These are phyloP conservation scores for Neuroterus valhalla DNA, from an alignment of 1,140 invertebrate species.

Conservation along the genomic window DNA sequence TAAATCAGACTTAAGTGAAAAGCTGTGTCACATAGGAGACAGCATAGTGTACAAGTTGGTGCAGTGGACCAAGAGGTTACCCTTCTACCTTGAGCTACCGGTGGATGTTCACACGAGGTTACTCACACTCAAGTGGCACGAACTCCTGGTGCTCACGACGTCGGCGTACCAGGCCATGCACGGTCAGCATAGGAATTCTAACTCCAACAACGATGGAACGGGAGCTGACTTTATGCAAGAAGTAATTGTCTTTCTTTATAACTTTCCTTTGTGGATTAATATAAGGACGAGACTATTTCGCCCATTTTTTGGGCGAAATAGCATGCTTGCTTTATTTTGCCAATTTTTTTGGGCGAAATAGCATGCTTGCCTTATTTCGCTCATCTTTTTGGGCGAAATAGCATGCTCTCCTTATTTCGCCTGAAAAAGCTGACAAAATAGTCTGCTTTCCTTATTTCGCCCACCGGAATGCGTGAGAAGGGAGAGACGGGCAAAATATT, in stretches of 20 bases:
- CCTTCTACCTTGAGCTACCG: constrained; percentile 96
- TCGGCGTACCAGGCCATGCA: constrained; percentile 95
- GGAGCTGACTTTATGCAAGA: constrained; percentile 86
- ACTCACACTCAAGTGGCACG: constrained; percentile 98
- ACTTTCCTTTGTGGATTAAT: no score
- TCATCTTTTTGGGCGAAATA: no score
- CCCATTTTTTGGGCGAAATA: no score
- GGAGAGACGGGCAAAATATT: no score
- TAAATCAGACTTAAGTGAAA: constrained; percentile 92
- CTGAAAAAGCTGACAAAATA: no score
- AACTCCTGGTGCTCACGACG: constrained; percentile 94
- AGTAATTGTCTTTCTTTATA: constrained; percentile 73
- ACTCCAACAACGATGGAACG: constrained; percentile 72
- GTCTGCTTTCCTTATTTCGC: no score
- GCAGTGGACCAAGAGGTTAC: constrained; percentile 97
- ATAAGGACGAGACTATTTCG: no score
- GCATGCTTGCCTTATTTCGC: no score
- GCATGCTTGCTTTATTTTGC: no score
- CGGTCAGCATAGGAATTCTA: constrained; percentile 77
- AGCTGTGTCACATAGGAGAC: constrained; percentile 95
- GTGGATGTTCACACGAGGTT: constrained; percentile 95
- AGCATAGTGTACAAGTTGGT: constrained; percentile 97
- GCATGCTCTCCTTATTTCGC: no score
- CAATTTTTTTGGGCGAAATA: no score
- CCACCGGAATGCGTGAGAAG: no score